Conservation (phyloP, 2,113 vertebrate species). For the Bubo scandiacus region DNA sequence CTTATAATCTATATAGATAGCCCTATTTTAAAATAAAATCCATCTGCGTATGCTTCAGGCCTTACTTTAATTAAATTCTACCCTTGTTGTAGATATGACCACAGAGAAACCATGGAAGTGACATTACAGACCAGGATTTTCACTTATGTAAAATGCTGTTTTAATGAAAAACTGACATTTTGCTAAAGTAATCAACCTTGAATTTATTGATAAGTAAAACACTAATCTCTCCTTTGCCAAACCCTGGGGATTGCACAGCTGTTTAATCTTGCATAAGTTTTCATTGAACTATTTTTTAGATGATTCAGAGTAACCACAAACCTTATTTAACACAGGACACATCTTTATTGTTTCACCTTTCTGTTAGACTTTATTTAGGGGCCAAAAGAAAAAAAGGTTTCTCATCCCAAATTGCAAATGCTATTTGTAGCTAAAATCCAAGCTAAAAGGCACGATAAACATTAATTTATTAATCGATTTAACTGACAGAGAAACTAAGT, state of each 20-base stretch:
- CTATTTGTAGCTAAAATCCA: neutral
- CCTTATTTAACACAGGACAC: neutral
- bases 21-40: slow-evolving; percentile 35
- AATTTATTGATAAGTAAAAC: neutral
- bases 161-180: neutral
- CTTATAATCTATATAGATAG: slow-evolving; percentile 2
- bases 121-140: neutral
- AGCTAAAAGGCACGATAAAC: neutral
- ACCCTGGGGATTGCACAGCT: neutral
- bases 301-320: neutral
- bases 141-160: neutral
- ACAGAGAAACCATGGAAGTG: neutral
- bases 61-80: slow-evolving; percentile 26
- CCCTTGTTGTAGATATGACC: neutral
- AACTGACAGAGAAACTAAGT: neutral
- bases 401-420: neutral
- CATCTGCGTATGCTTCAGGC: slow-evolving; percentile 11
- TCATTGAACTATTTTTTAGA: neutral
- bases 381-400: neutral
- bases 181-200: neutral
- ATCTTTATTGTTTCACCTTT: neutral
- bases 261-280: neutral
- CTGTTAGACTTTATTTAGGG: neutral
- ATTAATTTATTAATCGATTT: neutral
- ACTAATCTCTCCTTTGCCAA: neutral